These are phyloP conservation scores for Monodelphis domestica DNA, from an alignment of 2,797 vertebrate genomes.

Conservation along the genomic window DNA sequence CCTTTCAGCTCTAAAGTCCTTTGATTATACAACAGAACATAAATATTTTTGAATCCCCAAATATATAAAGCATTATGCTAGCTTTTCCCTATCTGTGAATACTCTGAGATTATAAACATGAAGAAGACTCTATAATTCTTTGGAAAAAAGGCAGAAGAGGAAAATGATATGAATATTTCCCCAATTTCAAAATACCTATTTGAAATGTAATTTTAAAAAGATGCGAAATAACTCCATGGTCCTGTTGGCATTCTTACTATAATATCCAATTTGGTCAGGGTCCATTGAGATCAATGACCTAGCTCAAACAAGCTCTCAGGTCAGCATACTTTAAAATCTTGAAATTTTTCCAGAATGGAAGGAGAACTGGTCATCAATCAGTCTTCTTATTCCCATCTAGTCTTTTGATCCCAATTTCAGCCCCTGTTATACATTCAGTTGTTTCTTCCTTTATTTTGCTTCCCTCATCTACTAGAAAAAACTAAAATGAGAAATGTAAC, in stretches of 20 bases:
- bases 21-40: not conserved
- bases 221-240: not conserved
- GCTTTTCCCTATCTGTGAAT: not conserved
- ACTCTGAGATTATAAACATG: not conserved
- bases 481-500: not conserved
- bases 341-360: slow-evolving; percentile 16
- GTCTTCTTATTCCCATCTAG: not conserved
- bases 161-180: slow-evolving; percentile 38
- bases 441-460: not conserved
- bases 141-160: slow-evolving; percentile 41
- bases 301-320: not conserved
- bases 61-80: not conserved
- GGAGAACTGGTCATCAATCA: not conserved
- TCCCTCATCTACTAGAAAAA: not conserved
- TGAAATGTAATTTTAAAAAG: not conserved
- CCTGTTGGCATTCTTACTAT: not conserved
- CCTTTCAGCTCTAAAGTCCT: slow-evolving; percentile 27
- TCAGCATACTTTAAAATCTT: slow-evolving; percentile 40
- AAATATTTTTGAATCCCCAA: slow-evolving; percentile 14
- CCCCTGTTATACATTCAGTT: not conserved
- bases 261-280: not conserved
- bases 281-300: not conserved
- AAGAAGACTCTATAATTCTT: slow-evolving; percentile 21
- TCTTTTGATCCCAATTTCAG: not conserved
- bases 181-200: slow-evolving; percentile 19